phyloP scores from a whole-genome alignment of 2,888 invertebrate species.

The Sthenelais limicola region DNA sequence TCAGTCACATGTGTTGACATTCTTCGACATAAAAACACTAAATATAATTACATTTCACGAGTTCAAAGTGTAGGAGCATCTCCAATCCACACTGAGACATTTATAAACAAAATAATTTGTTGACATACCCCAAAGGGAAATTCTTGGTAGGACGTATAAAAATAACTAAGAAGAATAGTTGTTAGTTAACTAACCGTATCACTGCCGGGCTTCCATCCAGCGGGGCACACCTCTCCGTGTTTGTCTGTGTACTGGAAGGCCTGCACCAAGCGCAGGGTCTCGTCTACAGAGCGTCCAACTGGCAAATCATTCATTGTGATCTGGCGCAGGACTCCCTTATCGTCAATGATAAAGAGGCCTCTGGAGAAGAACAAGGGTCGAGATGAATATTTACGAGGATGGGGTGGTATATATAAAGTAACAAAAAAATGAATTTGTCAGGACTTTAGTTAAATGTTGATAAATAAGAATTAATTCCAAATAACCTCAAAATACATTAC shows the following conservation, averaged over 20 bases:
- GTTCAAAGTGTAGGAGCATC: not conserved
- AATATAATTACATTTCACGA: not conserved
- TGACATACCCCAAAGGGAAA: no score
- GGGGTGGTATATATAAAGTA: no score
- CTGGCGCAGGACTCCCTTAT: conserved; percentile 88
- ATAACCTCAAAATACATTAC: no score
- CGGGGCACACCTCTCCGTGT: conserved; percentile 91
- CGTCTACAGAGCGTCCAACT: conserved; percentile 86
- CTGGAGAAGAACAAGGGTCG: conserved; percentile 71
- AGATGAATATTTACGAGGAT: not conserved
- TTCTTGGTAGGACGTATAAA: no score
- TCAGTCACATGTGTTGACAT: not conserved
- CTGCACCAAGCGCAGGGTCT: conserved; percentile 92
- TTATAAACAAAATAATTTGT: no score
- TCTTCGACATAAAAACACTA: no score
- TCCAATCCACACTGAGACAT: no score
- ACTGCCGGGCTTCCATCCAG: conserved; percentile 95
- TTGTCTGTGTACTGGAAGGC: conserved; percentile 84
- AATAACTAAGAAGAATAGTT: not conserved
- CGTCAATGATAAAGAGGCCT: conserved; percentile 94
- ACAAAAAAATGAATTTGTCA: no score
- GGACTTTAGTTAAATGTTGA: no score
- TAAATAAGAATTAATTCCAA: no score
- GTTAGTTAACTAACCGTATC: conserved; percentile 81
- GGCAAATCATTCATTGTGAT: conserved; percentile 98